Conservation (phyloP, 1,140 invertebrate genomes). For the Hylyphantes graminicola region DNA sequence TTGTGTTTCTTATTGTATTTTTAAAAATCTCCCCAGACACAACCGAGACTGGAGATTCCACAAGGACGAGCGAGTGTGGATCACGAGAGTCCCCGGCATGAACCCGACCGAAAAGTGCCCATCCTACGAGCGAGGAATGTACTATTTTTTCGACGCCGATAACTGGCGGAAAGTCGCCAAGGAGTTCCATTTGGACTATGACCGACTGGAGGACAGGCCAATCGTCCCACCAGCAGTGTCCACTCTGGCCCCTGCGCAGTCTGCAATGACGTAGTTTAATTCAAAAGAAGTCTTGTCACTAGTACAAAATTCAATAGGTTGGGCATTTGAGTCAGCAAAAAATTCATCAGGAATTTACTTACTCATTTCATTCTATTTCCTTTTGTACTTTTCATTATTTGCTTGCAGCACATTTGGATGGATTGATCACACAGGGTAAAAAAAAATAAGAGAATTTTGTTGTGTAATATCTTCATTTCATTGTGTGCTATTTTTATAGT, state of each 20-base stretch:
- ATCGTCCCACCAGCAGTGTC: constrained; percentile 41
- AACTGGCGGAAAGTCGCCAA: constrained; percentile 94
- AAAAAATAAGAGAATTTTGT: too few relatives aligned
- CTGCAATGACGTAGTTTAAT: constrained; percentile 50
- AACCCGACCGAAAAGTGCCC: constrained; percentile 92
- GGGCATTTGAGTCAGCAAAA: constrained; percentile 45
- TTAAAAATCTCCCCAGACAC: constrained; percentile 75
- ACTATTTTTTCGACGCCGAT: constrained; percentile 97
- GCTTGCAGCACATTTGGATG: constrained; percentile 55
- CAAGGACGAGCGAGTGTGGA: constrained; percentile 98
- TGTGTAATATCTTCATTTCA: too few relatives aligned
- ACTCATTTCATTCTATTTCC: constrained; percentile 34
- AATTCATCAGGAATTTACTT: constrained; percentile 43
- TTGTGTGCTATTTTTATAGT: too few relatives aligned
- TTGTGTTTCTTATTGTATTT: too few relatives aligned
- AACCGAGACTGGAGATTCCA: constrained; percentile 99
- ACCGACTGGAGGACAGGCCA: constrained; percentile 93
- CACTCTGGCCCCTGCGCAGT: constrained; percentile 18
- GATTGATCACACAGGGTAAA: background rate
- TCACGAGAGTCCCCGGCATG: constrained; percentile 94
- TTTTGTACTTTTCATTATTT: constrained; percentile 34
- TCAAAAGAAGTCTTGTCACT: constrained; percentile 17
- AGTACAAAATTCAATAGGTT: constrained; percentile 37
- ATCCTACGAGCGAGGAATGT: constrained; percentile 96
- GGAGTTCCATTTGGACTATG: constrained; percentile 97